Evolutionary conservation across 1,140 invertebrate genomes (phyloP).

Genomic region (Drosophila elegans): DNA sequence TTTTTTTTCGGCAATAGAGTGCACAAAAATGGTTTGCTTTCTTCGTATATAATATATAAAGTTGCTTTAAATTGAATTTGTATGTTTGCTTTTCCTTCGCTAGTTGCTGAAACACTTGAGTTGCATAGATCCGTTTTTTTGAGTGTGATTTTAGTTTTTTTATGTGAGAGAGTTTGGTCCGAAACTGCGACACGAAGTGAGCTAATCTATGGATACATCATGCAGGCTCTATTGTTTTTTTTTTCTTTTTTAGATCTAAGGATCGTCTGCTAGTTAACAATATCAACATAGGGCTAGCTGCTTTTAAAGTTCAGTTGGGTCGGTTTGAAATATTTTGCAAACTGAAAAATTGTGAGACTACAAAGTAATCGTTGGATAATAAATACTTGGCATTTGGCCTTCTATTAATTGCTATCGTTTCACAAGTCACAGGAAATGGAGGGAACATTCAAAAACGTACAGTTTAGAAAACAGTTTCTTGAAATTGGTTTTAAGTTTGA

Average conservation of each 20-base stretch:
- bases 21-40: constrained; percentile 43
- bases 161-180: constrained; percentile 33
- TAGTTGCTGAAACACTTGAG: constrained; percentile 64
- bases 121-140: constrained; percentile 56
- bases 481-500: background rate
- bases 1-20: constrained; percentile 41
- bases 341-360: background rate
- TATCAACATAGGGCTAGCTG: constrained; percentile 55
- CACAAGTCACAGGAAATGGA: background rate
- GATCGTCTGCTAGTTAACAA: constrained; percentile 66
- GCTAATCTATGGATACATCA: constrained; percentile 36
- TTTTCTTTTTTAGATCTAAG: background rate
- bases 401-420: background rate
- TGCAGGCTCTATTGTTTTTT: background rate
- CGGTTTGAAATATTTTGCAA: background rate
- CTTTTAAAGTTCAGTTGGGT: constrained; percentile 12
- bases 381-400: background rate
- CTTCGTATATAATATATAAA: constrained; percentile 27
- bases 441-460: no score
- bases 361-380: constrained; percentile 6
- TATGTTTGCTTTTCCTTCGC: constrained; percentile 28
- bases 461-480: background rate
- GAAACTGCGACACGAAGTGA: constrained; percentile 41
- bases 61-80: constrained; percentile 36
- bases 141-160: background rate